Evolutionary conservation across 2,113 vertebrate genomes (phyloP).

Genomic region (Malurus cyaneus): DNA sequence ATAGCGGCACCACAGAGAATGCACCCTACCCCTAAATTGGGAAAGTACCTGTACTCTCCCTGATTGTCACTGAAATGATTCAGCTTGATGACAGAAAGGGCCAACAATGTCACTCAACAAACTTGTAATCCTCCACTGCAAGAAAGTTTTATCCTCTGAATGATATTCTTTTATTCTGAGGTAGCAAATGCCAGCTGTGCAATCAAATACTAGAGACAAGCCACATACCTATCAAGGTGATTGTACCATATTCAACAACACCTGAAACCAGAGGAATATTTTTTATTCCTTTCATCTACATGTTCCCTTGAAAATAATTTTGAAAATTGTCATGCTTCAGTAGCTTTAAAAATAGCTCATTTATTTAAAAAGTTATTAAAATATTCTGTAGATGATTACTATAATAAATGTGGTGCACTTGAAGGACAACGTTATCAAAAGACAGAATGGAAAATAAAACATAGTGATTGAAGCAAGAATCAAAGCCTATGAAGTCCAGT

Average conservation of each 20-base stretch:
- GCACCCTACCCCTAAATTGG: neutral
- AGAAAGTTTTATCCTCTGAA: neutral
- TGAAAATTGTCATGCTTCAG: neutral
- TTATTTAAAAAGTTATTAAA: neutral
- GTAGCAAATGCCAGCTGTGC: neutral
- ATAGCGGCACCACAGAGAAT: neutral
- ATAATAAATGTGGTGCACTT: neutral
- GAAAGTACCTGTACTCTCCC: neutral
- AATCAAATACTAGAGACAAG: neutral
- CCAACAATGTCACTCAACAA: neutral
- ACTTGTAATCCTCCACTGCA: neutral
- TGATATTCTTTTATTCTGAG: neutral
- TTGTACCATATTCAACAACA: neutral
- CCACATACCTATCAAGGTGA: neutral
- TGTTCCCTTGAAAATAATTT: neutral
- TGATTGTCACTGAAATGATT: neutral
- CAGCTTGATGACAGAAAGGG: neutral
- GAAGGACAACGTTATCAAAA: constrained; percentile 14
- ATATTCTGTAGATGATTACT: neutral
- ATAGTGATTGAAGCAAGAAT: neutral
- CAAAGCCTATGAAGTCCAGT: constrained; percentile 27
- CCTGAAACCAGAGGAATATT: neutral
- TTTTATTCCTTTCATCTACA: neutral
- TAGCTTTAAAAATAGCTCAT: constrained; percentile 9
- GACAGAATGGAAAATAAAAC: neutral